Base-by-base conservation (phyloP, 2,113 vertebrate genomes). In the Indicator indicator region DNA sequence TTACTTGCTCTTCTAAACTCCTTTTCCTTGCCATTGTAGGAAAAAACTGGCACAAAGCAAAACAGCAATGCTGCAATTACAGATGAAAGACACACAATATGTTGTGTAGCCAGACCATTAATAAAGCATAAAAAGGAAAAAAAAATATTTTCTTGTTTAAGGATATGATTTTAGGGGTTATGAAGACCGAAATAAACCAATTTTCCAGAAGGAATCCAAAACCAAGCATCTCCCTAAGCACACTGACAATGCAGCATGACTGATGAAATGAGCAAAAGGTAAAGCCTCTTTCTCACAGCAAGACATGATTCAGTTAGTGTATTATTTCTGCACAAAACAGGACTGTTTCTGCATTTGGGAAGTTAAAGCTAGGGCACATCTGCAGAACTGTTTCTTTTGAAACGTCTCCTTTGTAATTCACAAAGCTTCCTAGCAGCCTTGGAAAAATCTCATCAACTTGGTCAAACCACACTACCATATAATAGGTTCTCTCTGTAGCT, bases 281-380 rank as follows among this genome's bases (percentile, higher is more conserved):
- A 68, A 92, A 71, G 90, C 62, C 68, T 74, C 82, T 79, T 94
- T 73, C 77, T 68, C 63, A 38, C 36, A 94, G 93, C 63, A 92
- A 78, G 80, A 85, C 42, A 52, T 20, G 46, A 84, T 82, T 83
- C 83, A 88, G 79, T 64, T 40, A 59, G 42, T 19, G 28, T 21
- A 48, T 64, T 80, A 52, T 55, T 86, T 62, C 70, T 83, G 72
- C 78, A 62, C 55, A 70, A 78, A 90, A 62, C 44, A 63, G 56
- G 46, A 48, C 55, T 76, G 68, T 11, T 80, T 36, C 88, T 21
- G 33, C 69, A 70, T 59, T 79, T 38, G 82, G 64, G 30, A 91
- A 94, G 87, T 69, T 89, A 91, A 83, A 83, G 79, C 62, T 33
- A 92, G 74, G 55, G 80, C 68, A 75, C 38, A 93, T 65, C 86